phyloP scores from a whole-genome alignment of 1,140 invertebrate genomes.

The Paraescarpia echinospica region DNA sequence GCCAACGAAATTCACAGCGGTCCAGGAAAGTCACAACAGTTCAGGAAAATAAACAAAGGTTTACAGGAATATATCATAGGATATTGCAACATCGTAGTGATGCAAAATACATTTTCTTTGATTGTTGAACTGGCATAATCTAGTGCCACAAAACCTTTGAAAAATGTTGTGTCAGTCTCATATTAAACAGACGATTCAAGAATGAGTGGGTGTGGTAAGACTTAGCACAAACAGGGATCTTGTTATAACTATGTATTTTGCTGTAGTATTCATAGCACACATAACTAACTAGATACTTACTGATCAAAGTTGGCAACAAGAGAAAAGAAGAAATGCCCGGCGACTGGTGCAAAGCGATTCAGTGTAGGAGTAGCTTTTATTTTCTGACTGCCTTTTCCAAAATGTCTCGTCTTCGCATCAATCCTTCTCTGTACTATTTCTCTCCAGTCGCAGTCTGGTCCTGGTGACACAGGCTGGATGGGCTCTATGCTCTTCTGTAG shows the following conservation, averaged over 20 bases:
- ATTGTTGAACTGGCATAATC: no score
- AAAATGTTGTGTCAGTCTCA: no score
- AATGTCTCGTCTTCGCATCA: conserved; percentile 52
- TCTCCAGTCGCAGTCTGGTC: conserved; percentile 6
- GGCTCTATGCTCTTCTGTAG: conserved; percentile 27
- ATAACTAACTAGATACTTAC: conserved; percentile 25
- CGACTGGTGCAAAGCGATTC: conserved; percentile 75
- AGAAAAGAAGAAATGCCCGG: conserved; percentile 82
- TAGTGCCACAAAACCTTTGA: no score
- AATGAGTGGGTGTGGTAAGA: no score
- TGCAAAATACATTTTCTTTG: neutral
- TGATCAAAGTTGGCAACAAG: conserved; percentile 68
- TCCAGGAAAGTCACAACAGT: no score
- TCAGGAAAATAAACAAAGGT: neutral
- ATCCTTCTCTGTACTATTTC: conserved; percentile 51
- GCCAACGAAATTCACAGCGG: no score
- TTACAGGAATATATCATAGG: no score
- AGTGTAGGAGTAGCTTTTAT: conserved; percentile 35
- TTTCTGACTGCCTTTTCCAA: conserved; percentile 41
- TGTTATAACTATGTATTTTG: neutral
- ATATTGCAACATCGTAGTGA: no score
- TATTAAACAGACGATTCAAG: no score
- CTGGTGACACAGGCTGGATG: conserved; percentile 28
- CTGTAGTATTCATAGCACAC: neutral
- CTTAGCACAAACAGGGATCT: no score